These are phyloP conservation scores for Coenonympha glycerion DNA, from an alignment of 2,888 invertebrate genomes.

Conservation along the genomic window DNA sequence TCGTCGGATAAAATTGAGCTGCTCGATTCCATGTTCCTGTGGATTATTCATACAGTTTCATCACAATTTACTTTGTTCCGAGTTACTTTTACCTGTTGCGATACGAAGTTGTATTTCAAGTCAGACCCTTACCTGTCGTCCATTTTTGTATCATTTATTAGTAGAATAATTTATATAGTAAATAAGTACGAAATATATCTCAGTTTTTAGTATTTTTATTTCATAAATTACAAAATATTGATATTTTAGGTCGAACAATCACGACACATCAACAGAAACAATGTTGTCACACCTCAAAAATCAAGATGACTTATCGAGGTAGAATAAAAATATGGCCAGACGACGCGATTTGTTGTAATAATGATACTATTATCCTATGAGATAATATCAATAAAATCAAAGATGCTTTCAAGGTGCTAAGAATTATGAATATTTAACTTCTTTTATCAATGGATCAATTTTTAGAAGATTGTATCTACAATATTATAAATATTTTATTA, in stretches of 20 bases:
- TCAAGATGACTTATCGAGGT: too few relatives aligned
- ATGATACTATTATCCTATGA: too few relatives aligned
- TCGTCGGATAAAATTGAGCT: constrained; percentile 57
- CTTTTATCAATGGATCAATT: too few relatives aligned
- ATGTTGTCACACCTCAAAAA: constrained; percentile 39
- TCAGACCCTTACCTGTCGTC: constrained; percentile 60
- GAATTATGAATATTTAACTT: too few relatives aligned
- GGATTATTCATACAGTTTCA: constrained; percentile 51
- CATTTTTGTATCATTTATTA: constrained; percentile 58
- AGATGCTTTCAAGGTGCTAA: too few relatives aligned
- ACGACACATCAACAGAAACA: constrained; percentile 73
- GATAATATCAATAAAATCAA: too few relatives aligned
- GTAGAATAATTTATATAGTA: constrained; percentile 47
- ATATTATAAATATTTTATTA: too few relatives aligned
- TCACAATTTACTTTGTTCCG: constrained; percentile 59
- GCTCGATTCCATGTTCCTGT: constrained; percentile 70
- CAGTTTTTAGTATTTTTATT: constrained; percentile 58
- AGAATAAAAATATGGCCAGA: too few relatives aligned
- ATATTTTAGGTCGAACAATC: constrained; percentile 68
- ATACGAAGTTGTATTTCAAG: constrained; percentile 42
- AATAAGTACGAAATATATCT: constrained; percentile 49
- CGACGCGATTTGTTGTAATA: too few relatives aligned
- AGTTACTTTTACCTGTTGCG: constrained; percentile 64
- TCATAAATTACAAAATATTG: constrained; percentile 71
- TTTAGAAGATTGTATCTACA: too few relatives aligned